Conservation (phyloP, 2,113 vertebrate species). For the Hemiprocne comata region DNA sequence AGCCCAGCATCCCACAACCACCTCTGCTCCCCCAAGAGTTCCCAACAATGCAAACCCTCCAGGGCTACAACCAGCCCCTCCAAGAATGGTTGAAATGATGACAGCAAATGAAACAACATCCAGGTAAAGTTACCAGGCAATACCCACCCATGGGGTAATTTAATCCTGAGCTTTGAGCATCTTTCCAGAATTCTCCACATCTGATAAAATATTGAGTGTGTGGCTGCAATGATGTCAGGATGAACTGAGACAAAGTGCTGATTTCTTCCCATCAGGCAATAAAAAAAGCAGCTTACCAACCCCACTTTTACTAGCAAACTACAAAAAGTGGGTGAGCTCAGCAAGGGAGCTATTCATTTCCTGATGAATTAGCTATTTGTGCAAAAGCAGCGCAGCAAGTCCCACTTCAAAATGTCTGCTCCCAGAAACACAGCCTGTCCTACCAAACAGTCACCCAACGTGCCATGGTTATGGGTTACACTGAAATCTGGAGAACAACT, state of each 20-base stretch:
- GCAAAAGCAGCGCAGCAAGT: not conserved
- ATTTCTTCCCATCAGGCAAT: not conserved
- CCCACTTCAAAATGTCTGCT: not conserved
- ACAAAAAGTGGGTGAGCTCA: not conserved
- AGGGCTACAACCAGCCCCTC: not conserved
- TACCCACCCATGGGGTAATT: not conserved
- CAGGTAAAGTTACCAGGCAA: not conserved
- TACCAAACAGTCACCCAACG: not conserved
- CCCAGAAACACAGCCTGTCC: not conserved
- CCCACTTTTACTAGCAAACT: not conserved
- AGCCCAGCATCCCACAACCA: not conserved
- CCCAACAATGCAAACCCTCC: rapidly evolving
- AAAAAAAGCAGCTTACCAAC: not conserved
- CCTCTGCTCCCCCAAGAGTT: not conserved
- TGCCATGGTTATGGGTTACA: not conserved
- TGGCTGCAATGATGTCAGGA: rapidly evolving
- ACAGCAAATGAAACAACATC: not conserved
- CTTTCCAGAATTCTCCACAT: not conserved
- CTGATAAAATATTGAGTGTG: not conserved
- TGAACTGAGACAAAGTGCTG: not conserved
- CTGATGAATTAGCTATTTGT: not conserved
- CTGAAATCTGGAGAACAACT: not conserved
- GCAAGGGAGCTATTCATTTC: not conserved
- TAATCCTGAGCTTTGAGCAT: not conserved
- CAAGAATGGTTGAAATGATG: not conserved